A percentile compares a stretch with the other conserved stretches of the same genome.
Evolutionary conservation across 2,888 invertebrate species (phyloP).

Genomic region (Bimastos eiseni): DNA sequence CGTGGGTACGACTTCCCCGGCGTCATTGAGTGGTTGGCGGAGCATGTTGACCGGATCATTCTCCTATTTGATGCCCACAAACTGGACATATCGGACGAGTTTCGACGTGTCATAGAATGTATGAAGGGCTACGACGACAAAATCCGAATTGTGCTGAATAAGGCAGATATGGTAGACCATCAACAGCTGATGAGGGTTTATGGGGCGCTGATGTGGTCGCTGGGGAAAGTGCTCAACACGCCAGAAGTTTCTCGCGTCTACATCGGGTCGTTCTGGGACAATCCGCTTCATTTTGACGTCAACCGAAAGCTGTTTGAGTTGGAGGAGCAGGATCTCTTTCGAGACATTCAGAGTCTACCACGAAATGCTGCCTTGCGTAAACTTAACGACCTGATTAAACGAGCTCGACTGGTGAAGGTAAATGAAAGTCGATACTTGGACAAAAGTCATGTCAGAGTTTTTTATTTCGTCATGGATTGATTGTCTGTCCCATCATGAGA

Average conservation of each 20-base stretch:
- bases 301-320: slow-evolving; percentile 72
- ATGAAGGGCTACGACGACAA: slow-evolving; percentile 69
- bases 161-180: slow-evolving; percentile 98
- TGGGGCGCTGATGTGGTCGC: slow-evolving; percentile 98
- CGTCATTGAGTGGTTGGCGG: slow-evolving; percentile 98
- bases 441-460: neutral
- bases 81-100: slow-evolving; percentile 97
- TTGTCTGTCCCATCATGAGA: neutral
- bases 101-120: slow-evolving; percentile 92
- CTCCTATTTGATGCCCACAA: slow-evolving; percentile 97
- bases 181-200: slow-evolving; percentile 97
- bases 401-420: slow-evolving; percentile 91
- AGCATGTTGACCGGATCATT: slow-evolving; percentile 94
- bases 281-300: slow-evolving; percentile 89
- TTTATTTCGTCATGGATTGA: neutral
- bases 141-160: slow-evolving; percentile 94
- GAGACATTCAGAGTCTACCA: slow-evolving; percentile 90
- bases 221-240: slow-evolving; percentile 94
- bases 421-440: slow-evolving; percentile 28
- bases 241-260: slow-evolving; percentile 98
- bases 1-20: slow-evolving; percentile 93
- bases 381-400: slow-evolving; percentile 94
- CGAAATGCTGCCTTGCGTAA: slow-evolving; percentile 94
- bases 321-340: slow-evolving; percentile 64
- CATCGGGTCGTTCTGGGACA: slow-evolving; percentile 99